A percentile compares a stretch with the other conserved stretches of the same genome.
These are phyloP conservation scores for Pyrgus malvae DNA, from an alignment of 2,888 invertebrate genomes.

Conservation along the genomic window DNA sequence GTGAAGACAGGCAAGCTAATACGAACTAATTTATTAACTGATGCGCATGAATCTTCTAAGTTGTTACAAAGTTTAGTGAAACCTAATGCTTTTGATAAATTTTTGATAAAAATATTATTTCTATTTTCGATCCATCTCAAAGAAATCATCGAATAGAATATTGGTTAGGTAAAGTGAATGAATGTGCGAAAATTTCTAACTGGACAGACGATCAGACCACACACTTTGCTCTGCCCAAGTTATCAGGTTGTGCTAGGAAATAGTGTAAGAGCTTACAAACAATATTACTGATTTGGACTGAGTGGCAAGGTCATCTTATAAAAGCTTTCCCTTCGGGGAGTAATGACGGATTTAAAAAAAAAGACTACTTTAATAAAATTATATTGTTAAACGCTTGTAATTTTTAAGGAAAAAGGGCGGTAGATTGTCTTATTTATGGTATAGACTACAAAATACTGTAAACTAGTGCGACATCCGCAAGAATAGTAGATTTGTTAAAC, in stretches of 20 bases:
- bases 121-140: constrained; percentile 1
- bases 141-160: constrained; percentile 11
- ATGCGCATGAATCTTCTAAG: neutral
- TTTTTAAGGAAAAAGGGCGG: constrained; percentile 25
- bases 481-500: constrained; percentile 25
- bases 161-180: constrained; percentile 22
- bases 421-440: constrained; percentile 28
- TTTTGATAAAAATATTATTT: constrained; percentile 13
- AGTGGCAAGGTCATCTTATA: constrained; percentile 8
- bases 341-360: constrained; percentile 28
- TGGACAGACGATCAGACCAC: constrained; percentile 18
- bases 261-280: constrained; percentile 16
- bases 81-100: neutral
- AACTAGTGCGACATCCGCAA: constrained; percentile 25
- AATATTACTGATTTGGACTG: constrained; percentile 3
- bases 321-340: constrained; percentile 22
- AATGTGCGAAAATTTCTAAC: constrained; percentile 16
- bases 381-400: constrained; percentile 30
- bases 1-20: neutral
- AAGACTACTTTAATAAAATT: constrained; percentile 29
- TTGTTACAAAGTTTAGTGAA: constrained; percentile 1
- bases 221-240: constrained; percentile 18
- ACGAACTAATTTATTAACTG: neutral
- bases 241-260: constrained; percentile 14
- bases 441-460: constrained; percentile 27